phyloP scores from a whole-genome alignment of 2,113 vertebrate genomes.

The Eulemur rufifrons region DNA sequence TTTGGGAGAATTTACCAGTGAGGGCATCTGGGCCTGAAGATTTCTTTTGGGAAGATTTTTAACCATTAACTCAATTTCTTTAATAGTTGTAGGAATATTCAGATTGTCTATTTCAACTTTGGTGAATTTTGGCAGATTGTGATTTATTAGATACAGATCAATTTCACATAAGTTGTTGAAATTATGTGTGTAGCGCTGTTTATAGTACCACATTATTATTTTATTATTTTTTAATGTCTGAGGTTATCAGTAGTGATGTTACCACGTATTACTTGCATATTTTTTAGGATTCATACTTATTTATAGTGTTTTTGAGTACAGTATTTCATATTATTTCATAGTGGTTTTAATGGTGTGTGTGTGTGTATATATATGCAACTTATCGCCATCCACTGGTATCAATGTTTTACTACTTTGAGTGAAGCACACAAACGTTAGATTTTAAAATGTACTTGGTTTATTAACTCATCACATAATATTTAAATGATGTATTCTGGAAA shows the following conservation, averaged over 20 bases:
- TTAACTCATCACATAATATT: conserved; percentile 34
- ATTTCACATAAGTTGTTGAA: background rate
- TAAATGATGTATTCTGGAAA: conserved; percentile 55
- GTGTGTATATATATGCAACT: background rate
- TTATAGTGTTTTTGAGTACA: background rate
- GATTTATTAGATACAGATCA: background rate
- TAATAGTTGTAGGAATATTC: background rate
- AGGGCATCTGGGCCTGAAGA: background rate
- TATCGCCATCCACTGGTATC: background rate
- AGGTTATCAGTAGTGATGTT: background rate
- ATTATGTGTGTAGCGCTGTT: background rate
- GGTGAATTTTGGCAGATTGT: background rate
- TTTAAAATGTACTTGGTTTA: conserved; percentile 18
- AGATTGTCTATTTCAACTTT: background rate
- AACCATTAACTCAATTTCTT: background rate
- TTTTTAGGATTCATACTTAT: background rate
- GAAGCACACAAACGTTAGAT: background rate
- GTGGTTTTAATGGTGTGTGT: background rate
- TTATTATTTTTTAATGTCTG: background rate
- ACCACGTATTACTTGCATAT: background rate
- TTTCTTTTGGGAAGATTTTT: background rate
- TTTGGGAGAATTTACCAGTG: background rate
- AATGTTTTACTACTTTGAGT: background rate
- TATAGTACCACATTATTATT: background rate
- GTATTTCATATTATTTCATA: background rate